Evolutionary conservation across 2,888 invertebrate species (phyloP), one percentile per base, ranked within the genome.

Genomic region (Parapristionchus giblindavisi): DNA sequence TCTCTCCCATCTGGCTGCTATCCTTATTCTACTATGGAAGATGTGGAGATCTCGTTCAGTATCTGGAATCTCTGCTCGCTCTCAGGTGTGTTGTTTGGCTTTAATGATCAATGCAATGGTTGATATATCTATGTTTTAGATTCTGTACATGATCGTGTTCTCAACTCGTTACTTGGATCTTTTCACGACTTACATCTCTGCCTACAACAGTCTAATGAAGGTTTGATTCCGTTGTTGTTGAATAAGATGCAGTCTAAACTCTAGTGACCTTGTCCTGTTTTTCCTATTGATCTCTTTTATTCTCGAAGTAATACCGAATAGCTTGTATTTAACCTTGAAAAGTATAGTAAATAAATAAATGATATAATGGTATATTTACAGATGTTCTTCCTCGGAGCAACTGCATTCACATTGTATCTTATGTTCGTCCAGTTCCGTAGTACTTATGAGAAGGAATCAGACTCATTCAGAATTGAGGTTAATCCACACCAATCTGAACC

Each of bases 201-300:
- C 94, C 5, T 99, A 99, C 90, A 99, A 99, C 90, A 93, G 95
- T 76, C 90, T 93, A 81, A 99, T 99, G 98, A 99, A 99, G 91
- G 90, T 96, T 58, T 32, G 40, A 3, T 34, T 29, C 24, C 17
- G n/a, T 56, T 60, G 11, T 21, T 40, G 32, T 27, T 71, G 11
- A 14, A 27, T 38, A 24, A 38, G 11, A 36, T 70, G 32, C 40
- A 21, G 14, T 24, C 14, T 70, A 27, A 38, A 65, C 27, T 65
- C 21, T 40, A 29, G 11, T 56, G 71, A 71, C 56, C 71, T 71
- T 58, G 54, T 71, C 32, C 56, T n/a, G n/a, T n/a, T n/a, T n/a
- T 29, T 38, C 38, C 36, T 68, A 52, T 68, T 38, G 52, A 8
- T 24, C 52, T 68, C 27, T 52, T 40, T 56, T 38, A 24, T 52